A percentile compares a stretch with the other conserved stretches of the same genome.
phyloP scores from a whole-genome alignment of 2,888 invertebrate species.

The Hoplodrina blanda region DNA sequence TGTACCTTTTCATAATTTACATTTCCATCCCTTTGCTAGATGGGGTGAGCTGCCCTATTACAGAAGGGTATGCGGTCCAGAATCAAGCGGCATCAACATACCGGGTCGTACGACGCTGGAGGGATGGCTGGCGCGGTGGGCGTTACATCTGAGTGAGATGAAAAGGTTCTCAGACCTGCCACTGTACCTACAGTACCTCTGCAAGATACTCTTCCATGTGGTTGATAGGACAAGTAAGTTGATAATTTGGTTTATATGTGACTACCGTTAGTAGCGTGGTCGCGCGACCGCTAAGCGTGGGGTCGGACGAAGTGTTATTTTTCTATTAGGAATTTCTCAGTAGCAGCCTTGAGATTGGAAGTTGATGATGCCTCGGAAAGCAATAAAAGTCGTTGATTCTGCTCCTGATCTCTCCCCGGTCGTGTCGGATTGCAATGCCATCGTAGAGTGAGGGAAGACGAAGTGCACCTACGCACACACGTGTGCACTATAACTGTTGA shows the following conservation, averaged over 20 bases:
- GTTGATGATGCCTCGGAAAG: no score
- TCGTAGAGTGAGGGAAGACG: no score
- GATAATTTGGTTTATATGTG: neutral
- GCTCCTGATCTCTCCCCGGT: no score
- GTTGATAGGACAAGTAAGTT: conserved; percentile 92
- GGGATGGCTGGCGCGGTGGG: conserved; percentile 94
- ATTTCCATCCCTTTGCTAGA: conserved; percentile 66
- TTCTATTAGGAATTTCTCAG: no score
- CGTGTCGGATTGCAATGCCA: no score
- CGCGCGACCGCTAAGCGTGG: no score
- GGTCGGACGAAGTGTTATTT: no score
- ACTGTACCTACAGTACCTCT: conserved; percentile 93
- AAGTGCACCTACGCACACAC: no score
- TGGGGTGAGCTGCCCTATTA: conserved; percentile 86
- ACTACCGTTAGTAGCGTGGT: no score
- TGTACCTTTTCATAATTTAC: conserved; percentile 21
- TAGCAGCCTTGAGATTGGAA: no score
- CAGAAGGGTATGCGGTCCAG: conserved; percentile 84
- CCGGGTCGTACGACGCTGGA: conserved; percentile 91
- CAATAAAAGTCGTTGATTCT: no score
- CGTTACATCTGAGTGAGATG: conserved; percentile 86
- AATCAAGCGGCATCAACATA: conserved; percentile 82
- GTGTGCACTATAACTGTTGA: no score
- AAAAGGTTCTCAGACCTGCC: conserved; percentile 92
- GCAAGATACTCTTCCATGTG: conserved; percentile 93